These are phyloP conservation scores for Hirundo rustica DNA, from an alignment of 2,797 vertebrate genomes.

Conservation along the genomic window DNA sequence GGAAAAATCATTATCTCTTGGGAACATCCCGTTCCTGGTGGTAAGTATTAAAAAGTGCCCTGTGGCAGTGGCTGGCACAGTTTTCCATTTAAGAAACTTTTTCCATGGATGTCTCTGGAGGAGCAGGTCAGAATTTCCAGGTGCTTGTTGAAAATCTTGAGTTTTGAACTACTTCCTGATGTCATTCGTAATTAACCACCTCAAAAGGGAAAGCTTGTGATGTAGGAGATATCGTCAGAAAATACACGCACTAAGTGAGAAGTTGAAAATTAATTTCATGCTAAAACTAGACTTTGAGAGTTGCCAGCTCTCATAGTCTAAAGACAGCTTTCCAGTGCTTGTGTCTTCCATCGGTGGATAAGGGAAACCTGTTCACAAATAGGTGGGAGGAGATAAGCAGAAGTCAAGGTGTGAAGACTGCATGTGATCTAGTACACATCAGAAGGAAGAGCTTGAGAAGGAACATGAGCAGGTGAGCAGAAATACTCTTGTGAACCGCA, in stretches of 20 bases:
- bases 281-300: conserved; percentile 6
- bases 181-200: not conserved
- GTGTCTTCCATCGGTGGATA: not conserved
- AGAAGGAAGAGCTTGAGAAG: not conserved
- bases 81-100: conserved; percentile 29
- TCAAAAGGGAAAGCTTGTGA: conserved; percentile 1
- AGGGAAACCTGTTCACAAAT: not conserved
- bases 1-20: conserved; percentile 6
- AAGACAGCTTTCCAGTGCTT: not conserved
- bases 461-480: not conserved
- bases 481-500: not conserved
- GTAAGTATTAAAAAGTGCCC: not conserved
- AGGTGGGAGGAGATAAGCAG: not conserved
- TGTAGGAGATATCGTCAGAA: not conserved
- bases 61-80: not conserved
- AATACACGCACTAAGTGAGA: not conserved
- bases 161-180: not conserved
- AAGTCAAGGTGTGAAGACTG: not conserved
- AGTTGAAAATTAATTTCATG: not conserved
- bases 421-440: not conserved
- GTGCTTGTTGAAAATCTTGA: not conserved
- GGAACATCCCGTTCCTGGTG: not conserved
- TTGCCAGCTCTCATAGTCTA: not conserved
- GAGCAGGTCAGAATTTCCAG: not conserved
- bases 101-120: not conserved